Evolutionary conservation across 2,797 vertebrate species (phyloP), one percentile per base, ranked within the genome.

Genomic region (Siniperca obscura): DNA sequence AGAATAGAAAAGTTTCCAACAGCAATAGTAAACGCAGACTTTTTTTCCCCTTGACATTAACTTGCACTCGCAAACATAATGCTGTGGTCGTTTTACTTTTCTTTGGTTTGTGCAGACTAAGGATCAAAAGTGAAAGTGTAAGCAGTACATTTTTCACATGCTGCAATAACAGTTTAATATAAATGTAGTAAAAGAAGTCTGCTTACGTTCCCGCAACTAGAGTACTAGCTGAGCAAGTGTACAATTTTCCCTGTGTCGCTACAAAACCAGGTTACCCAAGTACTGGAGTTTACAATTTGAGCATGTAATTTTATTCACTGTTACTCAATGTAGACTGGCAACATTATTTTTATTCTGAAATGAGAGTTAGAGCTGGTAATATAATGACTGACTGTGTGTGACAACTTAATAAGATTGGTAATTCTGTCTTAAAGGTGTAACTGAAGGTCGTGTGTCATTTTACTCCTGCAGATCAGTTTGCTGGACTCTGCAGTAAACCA

Each of bases 401-500:
- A 73, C 57, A 60, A 21, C 3, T 38, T 7, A 59, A 56, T 52
- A 48, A 22, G 42, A 61, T 19, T 42, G 0, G 2, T 48, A 62
- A 64, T 69, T 70, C 10, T 72, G 22, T 30, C 22, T 67, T 36
- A 8, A 22, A 59, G 13, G 5, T 64, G 57, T 50, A 68, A 71
- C 53, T 70, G 10, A 77, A 73, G 7, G 17, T 2, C 65, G 55
- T 76, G 59, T 86, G 25, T 77, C 25, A 36, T 72, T 75, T 78
- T 57, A 38, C 59, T 85, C 73, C 27, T 48, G 89, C 95, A 99
- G 98, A 95, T 99, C 84, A 96, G 91, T 67, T 84, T 95, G 30
- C 94, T 99, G 91, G 97, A 97, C 87, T 95, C 96, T 80, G 96
- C 96, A 69, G 97, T 99, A 64, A 98, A 93, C 93, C 97, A 97